Base-by-base conservation (phyloP, 2,797 vertebrate species). In the Chaetodon trifasciatus region DNA sequence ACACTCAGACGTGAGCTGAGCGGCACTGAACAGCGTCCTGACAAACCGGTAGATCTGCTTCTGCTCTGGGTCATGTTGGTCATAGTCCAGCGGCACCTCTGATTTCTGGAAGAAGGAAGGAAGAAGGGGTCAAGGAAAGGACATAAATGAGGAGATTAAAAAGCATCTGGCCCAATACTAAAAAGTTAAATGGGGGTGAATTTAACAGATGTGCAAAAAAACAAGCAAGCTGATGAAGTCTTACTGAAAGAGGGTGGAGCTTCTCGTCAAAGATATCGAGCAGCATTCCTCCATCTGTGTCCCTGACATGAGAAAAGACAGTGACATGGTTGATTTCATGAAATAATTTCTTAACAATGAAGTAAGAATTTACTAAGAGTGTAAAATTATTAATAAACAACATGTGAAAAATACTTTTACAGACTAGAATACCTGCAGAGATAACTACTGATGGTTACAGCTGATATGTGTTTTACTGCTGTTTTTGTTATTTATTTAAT, bases 221-320 rank as follows among this genome's bases (percentile, higher is more conserved):
- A 57, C 40, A 40, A 32, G 0, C 4, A 66, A 42, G 40, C 0
- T 10, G 9, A 42, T 24, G 6, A 23, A 1, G 24, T 67, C 82
- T 93, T 96, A 99, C 98, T 87, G 98, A 96, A 79, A 99, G 97
- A 76, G 98, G 98, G 85, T 99, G 98, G 88, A 97, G 97, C 91
- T 97, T 99, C 94, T 99, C 98, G 92, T 99, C 98, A 92, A 99
- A 99, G 93, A 99, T 99, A 82, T 99, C 98, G 85, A 98, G 92
- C 83, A 97, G 92, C 96, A 96, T 97, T 89, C 96, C 96, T 89
- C 97, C 96, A 0, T 97, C 97, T 89, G 94, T 89, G 90, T 98
- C 97, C 94, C 98, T 99, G 92, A 39, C 89, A 88, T 16, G 81
- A 76, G 12, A 67, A 46, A 67, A 15, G 58, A 35, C 47, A 49